These are phyloP conservation scores for Fulmarus glacialis DNA, from an alignment of 2,113 vertebrate species.

Conservation along the genomic window DNA sequence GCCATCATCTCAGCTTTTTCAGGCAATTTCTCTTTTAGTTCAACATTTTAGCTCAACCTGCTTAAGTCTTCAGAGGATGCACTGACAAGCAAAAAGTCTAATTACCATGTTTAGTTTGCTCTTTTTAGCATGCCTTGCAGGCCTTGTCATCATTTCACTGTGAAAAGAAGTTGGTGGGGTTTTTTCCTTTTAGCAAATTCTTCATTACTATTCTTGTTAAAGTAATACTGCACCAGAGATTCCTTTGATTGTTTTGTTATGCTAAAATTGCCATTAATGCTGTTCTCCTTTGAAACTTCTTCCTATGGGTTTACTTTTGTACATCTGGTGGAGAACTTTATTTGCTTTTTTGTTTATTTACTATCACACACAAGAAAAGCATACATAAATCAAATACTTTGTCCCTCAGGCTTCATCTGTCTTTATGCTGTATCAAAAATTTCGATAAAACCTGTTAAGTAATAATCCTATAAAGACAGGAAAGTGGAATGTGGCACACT, in stretches of 20 bases:
- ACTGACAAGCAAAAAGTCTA: conserved; percentile 49
- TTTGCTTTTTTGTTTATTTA: conserved; percentile 34
- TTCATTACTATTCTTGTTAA: not conserved
- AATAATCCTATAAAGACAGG: conserved; percentile 31
- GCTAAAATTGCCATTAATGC: conserved; percentile 26
- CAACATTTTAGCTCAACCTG: not conserved
- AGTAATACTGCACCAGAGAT: not conserved
- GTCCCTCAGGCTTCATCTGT: not conserved
- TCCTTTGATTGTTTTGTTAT: conserved; percentile 34
- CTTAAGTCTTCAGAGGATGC: conserved; percentile 35
- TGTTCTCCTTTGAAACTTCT: conserved; percentile 33
- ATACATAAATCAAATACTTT: conserved; percentile 24
- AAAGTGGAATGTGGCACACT: conserved; percentile 21
- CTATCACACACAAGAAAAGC: not conserved
- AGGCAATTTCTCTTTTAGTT: not conserved
- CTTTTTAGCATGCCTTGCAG: conserved; percentile 46
- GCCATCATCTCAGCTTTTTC: not conserved
- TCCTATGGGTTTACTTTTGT: conserved; percentile 3
- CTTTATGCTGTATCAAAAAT: conserved; percentile 11
- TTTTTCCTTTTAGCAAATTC: not conserved
- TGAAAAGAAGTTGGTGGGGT: not conserved
- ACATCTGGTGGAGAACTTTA: not conserved
- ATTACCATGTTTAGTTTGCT: conserved; percentile 57
- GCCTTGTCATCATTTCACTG: conserved; percentile 43
- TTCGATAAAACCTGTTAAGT: conserved; percentile 19